A percentile compares a stretch with the other conserved stretches of the same genome.
phyloP scores from a whole-genome alignment of 1,140 invertebrate genomes.

The Alviniconcha marisindica region DNA sequence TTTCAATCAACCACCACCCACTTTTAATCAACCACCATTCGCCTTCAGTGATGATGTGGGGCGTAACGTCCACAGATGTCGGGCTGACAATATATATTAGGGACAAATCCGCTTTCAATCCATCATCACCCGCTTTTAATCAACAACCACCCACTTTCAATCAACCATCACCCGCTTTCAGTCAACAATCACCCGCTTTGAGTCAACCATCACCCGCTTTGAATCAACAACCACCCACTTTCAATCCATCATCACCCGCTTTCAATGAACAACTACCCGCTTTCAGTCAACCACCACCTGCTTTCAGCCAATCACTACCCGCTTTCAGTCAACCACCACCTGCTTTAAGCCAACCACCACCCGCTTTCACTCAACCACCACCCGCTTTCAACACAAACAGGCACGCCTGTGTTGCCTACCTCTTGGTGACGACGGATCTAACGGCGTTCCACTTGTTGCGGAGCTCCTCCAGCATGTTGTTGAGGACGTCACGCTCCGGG shows the following conservation, averaged over 20 bases:
- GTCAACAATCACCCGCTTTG: background rate
- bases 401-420: slow-evolving; percentile 68
- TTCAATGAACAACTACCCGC: too few relatives aligned
- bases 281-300: background rate
- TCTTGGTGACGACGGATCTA: slow-evolving; percentile 94
- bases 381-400: too few relatives aligned
- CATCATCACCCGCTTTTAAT: background rate
- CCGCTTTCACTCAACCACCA: background rate
- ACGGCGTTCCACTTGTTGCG: slow-evolving; percentile 97
- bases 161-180: background rate
- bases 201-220: too few relatives aligned
- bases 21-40: too few relatives aligned
- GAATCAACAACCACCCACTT: too few relatives aligned
- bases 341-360: background rate
- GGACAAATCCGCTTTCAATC: too few relatives aligned
- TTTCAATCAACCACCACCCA: background rate
- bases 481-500: slow-evolving; percentile 84
- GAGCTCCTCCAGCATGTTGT: slow-evolving; percentile 91
- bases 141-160: too few relatives aligned
- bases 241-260: too few relatives aligned
- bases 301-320: background rate
- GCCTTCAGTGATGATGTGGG: too few relatives aligned
- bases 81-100: too few relatives aligned
- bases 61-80: too few relatives aligned
- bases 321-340: background rate